phyloP scores from a whole-genome alignment of 2,113 vertebrate genomes.

The Herpailurus yagouaroundi region DNA sequence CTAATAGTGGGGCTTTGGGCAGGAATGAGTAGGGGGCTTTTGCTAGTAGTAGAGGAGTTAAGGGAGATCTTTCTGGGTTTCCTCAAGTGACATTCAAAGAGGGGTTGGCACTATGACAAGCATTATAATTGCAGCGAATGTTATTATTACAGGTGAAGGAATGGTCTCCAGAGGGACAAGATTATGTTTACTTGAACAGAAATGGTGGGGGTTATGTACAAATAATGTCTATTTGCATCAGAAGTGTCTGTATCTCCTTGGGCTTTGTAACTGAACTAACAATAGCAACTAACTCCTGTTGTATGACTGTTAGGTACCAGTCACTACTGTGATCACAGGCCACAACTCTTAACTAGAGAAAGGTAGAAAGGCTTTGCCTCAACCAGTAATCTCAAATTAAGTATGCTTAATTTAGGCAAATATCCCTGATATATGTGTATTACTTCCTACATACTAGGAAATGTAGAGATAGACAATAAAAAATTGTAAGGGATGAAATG shows the following conservation, averaged over 20 bases:
- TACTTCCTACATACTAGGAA: background rate
- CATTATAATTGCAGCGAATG: background rate
- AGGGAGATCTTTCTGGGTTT: background rate
- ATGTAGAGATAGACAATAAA: background rate
- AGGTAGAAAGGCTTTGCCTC: background rate
- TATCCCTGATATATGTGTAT: background rate
- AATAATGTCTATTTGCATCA: background rate
- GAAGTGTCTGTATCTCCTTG: background rate
- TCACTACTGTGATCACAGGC: background rate
- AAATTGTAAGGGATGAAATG: background rate
- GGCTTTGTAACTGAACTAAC: conserved; percentile 8
- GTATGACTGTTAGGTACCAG: background rate
- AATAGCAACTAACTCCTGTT: background rate
- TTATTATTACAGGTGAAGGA: background rate
- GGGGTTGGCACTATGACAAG: background rate
- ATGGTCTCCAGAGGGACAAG: background rate
- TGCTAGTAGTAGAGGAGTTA: background rate
- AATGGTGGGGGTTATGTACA: background rate
- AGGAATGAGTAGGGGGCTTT: background rate
- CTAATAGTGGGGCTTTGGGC: background rate
- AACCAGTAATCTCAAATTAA: conserved; percentile 1
- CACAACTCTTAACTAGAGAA: background rate
- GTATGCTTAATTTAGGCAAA: background rate
- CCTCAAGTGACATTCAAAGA: background rate
- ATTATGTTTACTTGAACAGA: conserved; percentile 5